A percentile compares a stretch with the other conserved stretches of the same genome.
phyloP scores from a whole-genome alignment of 2,113 vertebrate genomes.

The Oxygymnocypris stewartii region DNA sequence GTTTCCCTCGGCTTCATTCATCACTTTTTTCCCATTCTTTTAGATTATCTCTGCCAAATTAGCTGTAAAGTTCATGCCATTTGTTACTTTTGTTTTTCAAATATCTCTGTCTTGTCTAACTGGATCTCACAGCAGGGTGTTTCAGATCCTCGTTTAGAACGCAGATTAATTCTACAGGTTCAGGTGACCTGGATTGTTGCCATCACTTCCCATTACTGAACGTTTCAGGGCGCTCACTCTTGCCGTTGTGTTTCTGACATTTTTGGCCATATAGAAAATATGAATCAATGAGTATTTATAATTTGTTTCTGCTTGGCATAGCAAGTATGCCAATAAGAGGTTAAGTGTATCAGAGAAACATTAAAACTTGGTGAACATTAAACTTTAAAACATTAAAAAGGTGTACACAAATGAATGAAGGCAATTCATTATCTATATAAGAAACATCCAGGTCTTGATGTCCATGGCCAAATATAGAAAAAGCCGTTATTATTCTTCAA shows the following conservation, averaged over 20 bases:
- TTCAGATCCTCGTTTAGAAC: slow-evolving; percentile 28
- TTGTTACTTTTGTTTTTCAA: slow-evolving; percentile 41
- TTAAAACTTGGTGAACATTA: no score
- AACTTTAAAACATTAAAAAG: slow-evolving; percentile 91
- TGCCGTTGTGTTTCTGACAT: slow-evolving; percentile 82
- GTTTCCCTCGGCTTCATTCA: slow-evolving; percentile 49
- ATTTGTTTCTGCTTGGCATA: slow-evolving; percentile 87
- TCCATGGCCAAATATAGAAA: slow-evolving; percentile 90
- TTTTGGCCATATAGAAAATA: slow-evolving; percentile 84
- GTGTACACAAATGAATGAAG: slow-evolving; percentile 86
- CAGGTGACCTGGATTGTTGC: slow-evolving; percentile 76
- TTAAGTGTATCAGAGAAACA: slow-evolving; percentile 88
- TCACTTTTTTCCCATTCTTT: slow-evolving; percentile 27
- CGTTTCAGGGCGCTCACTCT: slow-evolving; percentile 77
- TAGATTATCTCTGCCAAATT: slow-evolving; percentile 54
- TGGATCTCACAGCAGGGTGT: slow-evolving; percentile 33
- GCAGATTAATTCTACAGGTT: slow-evolving; percentile 1
- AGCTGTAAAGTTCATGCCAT: slow-evolving; percentile 48
- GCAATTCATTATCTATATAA: slow-evolving; percentile 83
- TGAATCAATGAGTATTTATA: slow-evolving; percentile 75
- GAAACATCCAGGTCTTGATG: slow-evolving; percentile 78
- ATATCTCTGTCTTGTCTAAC: slow-evolving; percentile 29
- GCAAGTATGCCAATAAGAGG: slow-evolving; percentile 85
- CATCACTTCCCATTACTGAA: slow-evolving; percentile 88
- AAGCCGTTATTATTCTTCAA: slow-evolving; percentile 81